Evolutionary conservation across 1,140 invertebrate species (phyloP).

Genomic region (Coelopa frigida): DNA sequence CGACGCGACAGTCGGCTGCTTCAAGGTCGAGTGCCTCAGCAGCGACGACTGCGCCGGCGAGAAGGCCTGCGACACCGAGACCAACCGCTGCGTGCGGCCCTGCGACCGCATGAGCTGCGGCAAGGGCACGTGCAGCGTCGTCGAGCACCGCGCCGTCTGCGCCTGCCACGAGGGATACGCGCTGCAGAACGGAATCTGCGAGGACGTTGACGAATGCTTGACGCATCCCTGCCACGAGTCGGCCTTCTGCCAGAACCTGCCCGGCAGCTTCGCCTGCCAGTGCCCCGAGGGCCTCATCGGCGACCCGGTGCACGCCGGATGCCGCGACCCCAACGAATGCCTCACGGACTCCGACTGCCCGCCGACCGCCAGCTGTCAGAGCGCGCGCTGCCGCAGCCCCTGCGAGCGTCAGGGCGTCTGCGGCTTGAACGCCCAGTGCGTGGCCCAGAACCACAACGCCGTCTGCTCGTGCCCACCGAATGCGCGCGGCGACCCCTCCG

Average conservation of each 20-base stretch:
- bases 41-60: slow-evolving; percentile 67
- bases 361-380: slow-evolving; percentile 64
- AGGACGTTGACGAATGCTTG: slow-evolving; percentile 75
- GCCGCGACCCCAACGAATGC: slow-evolving; percentile 72
- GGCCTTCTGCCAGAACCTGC: slow-evolving; percentile 67
- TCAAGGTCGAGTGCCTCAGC: slow-evolving; percentile 74
- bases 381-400: slow-evolving; percentile 72
- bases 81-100: slow-evolving; percentile 75
- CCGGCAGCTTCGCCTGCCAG: slow-evolving; percentile 65
- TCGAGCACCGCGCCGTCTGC: slow-evolving; percentile 64
- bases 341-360: slow-evolving; percentile 73
- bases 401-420: slow-evolving; percentile 61
- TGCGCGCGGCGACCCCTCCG: slow-evolving; percentile 66
- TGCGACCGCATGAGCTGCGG: slow-evolving; percentile 67
- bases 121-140: slow-evolving; percentile 62
- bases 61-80: slow-evolving; percentile 64
- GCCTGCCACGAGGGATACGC: slow-evolving; percentile 68
- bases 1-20: slow-evolving; percentile 64
- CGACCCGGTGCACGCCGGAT: slow-evolving; percentile 60
- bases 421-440: slow-evolving; percentile 68
- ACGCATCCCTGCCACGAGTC: slow-evolving; percentile 68
- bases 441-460: slow-evolving; percentile 58
- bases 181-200: slow-evolving; percentile 59
- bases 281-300: slow-evolving; percentile 75
- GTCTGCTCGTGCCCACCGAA: slow-evolving; percentile 66